Evolutionary conservation across 2,888 invertebrate genomes (phyloP).

Genomic region (Chirona hameri): DNA sequence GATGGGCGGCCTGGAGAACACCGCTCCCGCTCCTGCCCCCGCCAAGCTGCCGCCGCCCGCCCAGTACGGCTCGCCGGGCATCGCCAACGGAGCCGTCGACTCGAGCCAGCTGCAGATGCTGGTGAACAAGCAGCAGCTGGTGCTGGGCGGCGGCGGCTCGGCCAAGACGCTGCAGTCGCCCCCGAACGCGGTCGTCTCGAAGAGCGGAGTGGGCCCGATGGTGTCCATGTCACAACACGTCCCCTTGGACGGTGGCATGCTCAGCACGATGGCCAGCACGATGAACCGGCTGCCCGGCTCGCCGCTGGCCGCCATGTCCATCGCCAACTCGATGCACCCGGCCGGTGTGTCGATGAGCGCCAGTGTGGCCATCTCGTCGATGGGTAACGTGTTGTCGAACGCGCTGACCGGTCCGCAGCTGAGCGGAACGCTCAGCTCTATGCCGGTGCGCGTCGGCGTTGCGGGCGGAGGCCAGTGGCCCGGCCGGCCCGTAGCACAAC

Average conservation of each 20-base stretch:
- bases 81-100: background rate
- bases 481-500: constrained; percentile 32
- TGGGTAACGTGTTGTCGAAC: constrained; percentile 5
- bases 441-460: background rate
- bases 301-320: background rate
- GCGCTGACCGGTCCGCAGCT: constrained; percentile 8
- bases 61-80: background rate
- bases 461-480: background rate
- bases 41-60: background rate
- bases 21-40: too few species aligned
- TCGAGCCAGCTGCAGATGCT: background rate
- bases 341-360: background rate
- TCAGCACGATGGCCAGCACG: background rate
- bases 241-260: background rate
- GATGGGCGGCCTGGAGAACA: constrained; percentile 23
- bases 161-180: background rate
- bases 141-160: background rate
- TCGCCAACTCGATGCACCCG: background rate
- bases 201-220: background rate
- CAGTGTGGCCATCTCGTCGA: constrained; percentile 6
- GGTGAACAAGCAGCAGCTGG: constrained; percentile 10
- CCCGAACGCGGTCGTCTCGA: constrained; percentile 1
- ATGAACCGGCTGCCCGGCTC: background rate
- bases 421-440: background rate
- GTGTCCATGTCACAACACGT: background rate